Evolutionary conservation across 2,888 invertebrate genomes (phyloP).

Genomic region (Hypsopygia costalis): DNA sequence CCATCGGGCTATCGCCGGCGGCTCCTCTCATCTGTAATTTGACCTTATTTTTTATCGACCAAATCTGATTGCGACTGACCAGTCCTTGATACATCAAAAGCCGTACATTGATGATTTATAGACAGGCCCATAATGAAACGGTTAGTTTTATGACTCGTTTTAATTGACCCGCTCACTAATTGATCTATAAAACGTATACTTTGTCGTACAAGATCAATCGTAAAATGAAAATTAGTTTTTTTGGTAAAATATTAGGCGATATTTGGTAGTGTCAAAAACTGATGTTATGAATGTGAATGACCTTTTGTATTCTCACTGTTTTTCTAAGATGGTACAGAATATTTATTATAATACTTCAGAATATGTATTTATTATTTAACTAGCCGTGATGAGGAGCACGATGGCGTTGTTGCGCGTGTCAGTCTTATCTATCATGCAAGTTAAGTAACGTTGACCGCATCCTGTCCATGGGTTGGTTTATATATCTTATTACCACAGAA

Average conservation of each 20-base stretch:
- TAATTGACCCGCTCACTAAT: constrained; percentile 3
- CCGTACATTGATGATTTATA: constrained; percentile 44
- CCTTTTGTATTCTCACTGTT: too few species aligned
- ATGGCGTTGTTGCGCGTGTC: too few species aligned
- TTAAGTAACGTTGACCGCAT: too few species aligned
- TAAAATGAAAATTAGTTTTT: neutral
- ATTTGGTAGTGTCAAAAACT: neutral
- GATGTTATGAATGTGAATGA: neutral
- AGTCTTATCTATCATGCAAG: too few species aligned
- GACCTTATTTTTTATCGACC: constrained; percentile 27
- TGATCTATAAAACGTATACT: constrained; percentile 3
- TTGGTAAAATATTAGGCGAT: neutral
- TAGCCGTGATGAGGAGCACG: too few species aligned
- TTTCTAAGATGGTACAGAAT: too few species aligned
- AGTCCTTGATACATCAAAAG: constrained; percentile 24
- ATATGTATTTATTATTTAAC: too few species aligned
- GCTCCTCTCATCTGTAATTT: constrained; percentile 15
- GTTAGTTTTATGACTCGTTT: neutral
- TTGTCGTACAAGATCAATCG: neutral
- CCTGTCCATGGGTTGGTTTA: too few species aligned
- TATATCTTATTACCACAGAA: too few species aligned
- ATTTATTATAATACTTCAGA: too few species aligned
- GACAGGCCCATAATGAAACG: constrained; percentile 10
- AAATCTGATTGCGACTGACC: constrained; percentile 46
- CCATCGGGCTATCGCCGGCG: neutral